phyloP scores from a whole-genome alignment of 2,888 invertebrate genomes.

The Erannis defoliaria region DNA sequence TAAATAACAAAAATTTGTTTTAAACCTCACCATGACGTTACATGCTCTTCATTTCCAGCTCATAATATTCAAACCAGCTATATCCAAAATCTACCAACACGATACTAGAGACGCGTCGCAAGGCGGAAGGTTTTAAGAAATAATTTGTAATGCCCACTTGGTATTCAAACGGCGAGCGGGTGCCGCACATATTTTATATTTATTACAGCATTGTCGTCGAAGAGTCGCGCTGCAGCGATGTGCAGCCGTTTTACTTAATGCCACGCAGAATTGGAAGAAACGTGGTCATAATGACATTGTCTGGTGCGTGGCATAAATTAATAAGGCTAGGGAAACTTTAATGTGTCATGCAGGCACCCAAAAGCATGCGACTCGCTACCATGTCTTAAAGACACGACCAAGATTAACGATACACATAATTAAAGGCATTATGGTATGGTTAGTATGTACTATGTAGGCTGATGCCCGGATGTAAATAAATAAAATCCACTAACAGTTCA shows the following conservation, averaged over 20 bases:
- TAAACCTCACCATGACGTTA: too few species aligned
- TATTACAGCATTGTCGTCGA: slow-evolving; percentile 68
- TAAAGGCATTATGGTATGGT: too few species aligned
- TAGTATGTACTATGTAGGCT: too few species aligned
- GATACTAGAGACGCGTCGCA: slow-evolving; percentile 12
- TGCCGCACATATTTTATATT: slow-evolving; percentile 80
- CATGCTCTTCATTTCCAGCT: too few species aligned
- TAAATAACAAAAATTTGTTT: too few species aligned
- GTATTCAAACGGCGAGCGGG: slow-evolving; percentile 66
- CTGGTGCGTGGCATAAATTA: slow-evolving; percentile 16
- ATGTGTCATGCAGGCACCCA: too few species aligned
- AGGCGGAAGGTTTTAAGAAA: slow-evolving; percentile 64
- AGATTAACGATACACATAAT: too few species aligned
- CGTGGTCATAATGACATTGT: slow-evolving; percentile 43
- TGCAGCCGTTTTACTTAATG: slow-evolving; percentile 62
- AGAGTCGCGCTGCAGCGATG: slow-evolving; percentile 69
- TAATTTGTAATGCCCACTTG: slow-evolving; percentile 76
- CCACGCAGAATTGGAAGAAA: slow-evolving; percentile 41
- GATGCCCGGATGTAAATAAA: too few species aligned
- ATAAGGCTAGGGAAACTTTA: neutral
- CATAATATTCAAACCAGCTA: too few species aligned
- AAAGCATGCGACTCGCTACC: too few species aligned
- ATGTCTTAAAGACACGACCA: too few species aligned
- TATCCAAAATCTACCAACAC: slow-evolving; percentile 22
- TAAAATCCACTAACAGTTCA: too few species aligned